These are phyloP conservation scores for Bellardia pandia DNA, from an alignment of 2,888 invertebrate genomes.

Conservation along the genomic window DNA sequence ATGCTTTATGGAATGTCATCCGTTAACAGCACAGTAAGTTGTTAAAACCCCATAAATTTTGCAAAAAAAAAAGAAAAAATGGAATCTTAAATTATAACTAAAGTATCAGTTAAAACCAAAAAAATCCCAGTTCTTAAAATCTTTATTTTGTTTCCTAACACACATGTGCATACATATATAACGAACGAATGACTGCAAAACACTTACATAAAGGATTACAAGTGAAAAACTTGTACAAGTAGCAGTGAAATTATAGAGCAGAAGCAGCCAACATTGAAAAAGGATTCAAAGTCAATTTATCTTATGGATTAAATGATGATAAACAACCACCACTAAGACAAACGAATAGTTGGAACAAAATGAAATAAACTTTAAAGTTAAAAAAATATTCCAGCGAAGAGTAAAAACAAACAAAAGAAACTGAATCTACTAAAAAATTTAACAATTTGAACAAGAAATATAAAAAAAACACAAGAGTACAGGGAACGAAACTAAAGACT, in stretches of 20 bases:
- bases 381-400: conserved; percentile 3
- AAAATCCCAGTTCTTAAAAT: conserved; percentile 51
- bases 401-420: conserved; percentile 35
- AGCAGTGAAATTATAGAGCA: conserved; percentile 26
- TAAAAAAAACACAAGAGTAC: conserved; percentile 2
- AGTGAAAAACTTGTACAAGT: conserved; percentile 52
- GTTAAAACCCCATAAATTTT: conserved; percentile 60
- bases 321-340: conserved; percentile 61
- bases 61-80: conserved; percentile 6
- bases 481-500: conserved; percentile 33
- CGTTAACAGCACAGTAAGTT: conserved; percentile 60
- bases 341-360: not conserved
- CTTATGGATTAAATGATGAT: conserved; percentile 74
- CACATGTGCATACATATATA: conserved; percentile 32
- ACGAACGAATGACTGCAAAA: conserved; percentile 22
- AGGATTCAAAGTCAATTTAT: conserved; percentile 75
- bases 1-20: conserved; percentile 35
- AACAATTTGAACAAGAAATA: conserved; percentile 45
- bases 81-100: conserved; percentile 58
- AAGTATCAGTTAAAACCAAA: conserved; percentile 50
- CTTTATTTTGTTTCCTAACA: conserved; percentile 11
- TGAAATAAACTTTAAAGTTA: conserved; percentile 22
- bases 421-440: conserved; percentile 46
- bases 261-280: conserved; percentile 68
- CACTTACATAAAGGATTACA: conserved; percentile 66